phyloP scores from a whole-genome alignment of 2,113 vertebrate genomes.

The Indicator indicator region DNA sequence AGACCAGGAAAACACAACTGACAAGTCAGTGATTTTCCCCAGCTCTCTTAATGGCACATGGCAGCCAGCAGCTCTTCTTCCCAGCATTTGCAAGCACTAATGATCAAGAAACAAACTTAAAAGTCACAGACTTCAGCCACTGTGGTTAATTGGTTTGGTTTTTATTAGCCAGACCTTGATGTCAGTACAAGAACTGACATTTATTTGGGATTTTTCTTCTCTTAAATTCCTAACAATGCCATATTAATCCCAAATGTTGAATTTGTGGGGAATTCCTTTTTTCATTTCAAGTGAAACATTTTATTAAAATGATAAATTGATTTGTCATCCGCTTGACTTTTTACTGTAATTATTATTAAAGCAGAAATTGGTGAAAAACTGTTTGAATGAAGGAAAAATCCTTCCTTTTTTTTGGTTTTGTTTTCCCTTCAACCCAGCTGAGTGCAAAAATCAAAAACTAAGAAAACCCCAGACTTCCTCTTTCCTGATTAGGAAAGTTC shows the following conservation, averaged over 20 bases:
- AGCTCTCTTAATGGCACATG: background rate
- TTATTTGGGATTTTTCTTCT: background rate
- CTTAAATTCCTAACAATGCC: background rate
- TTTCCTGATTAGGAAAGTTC: background rate
- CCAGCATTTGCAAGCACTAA: background rate
- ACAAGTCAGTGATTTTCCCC: background rate
- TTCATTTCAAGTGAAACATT: slow-evolving; percentile 1
- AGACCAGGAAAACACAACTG: background rate
- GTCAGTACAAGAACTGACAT: background rate
- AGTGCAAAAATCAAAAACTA: background rate
- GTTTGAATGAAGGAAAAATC: background rate
- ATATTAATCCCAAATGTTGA: slow-evolving; percentile 52
- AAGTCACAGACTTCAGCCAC: background rate
- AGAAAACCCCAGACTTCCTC: background rate
- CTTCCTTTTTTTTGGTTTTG: background rate
- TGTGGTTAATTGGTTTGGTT: background rate
- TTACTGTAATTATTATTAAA: background rate
- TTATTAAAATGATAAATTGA: background rate
- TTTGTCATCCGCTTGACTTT: background rate
- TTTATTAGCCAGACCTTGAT: background rate
- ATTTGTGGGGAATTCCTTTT: background rate
- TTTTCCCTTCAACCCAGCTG: background rate
- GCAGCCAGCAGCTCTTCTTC: background rate
- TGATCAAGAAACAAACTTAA: background rate
- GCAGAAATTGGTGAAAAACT: background rate